Base-by-base conservation (phyloP, 2,888 invertebrate genomes). In the Synanthedon formicaeformis region DNA sequence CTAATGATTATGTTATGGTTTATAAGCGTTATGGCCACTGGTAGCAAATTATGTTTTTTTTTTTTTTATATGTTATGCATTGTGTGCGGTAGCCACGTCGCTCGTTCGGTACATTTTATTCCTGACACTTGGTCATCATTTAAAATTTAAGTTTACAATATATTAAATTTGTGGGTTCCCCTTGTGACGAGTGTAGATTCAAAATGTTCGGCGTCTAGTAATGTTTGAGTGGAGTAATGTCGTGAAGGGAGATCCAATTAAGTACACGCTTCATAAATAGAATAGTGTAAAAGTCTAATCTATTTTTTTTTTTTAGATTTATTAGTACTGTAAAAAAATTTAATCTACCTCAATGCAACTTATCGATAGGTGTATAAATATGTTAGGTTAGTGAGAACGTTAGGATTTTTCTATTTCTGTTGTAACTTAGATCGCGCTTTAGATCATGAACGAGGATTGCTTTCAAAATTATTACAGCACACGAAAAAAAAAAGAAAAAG, bases 321-420 rank as follows among this genome's bases (percentile, higher is more conserved):
- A 87, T 84, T 87, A 87, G 87, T 85, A 82, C 76, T 86, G 80
- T 87, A 85, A 86, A 86, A 85, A 86, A 82, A 77, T 82, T 55
- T 79, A 78, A 87, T 86, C 87, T 87, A 87, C 87, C 87, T 87
- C 87, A 87, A 81, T 71, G 71, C 75, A 85, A 86, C 81, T 83
- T 85, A 84, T 81, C 77, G 73, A 69, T 84, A 86, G 81, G 76
- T 78, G 69, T 75, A 70, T 77, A 81, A 77, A 76, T 76, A 78
- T 67, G 65, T 81, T 86, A 86, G 83, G 79, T 84, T 86, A 86
- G 82, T 83, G 81, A 84, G 71, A 78, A 60, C 67, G 62, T 67
- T 75, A 71, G 68, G 63, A 71, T 70, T 74, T 72, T 71, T 50
- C 50, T 50, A 50, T 75, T 81, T 78, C 72, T 79, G 49, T 16